A percentile compares a stretch with the other conserved stretches of the same genome.
phyloP scores from a whole-genome alignment of 1,140 invertebrate genomes.

The Neodiprion virginianus region DNA sequence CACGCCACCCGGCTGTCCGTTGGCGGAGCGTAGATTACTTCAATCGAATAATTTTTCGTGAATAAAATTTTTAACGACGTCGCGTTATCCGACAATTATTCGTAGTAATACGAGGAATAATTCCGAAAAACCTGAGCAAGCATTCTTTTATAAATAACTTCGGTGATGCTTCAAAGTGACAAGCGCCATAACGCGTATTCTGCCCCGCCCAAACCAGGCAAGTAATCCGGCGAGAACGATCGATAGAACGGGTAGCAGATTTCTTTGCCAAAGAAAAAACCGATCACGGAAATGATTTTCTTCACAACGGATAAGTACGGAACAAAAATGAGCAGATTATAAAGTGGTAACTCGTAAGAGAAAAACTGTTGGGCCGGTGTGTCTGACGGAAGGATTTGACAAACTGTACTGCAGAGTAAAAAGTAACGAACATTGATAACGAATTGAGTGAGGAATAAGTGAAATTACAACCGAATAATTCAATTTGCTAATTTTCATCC shows the following conservation, averaged over 20 bases:
- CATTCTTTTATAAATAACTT: not conserved
- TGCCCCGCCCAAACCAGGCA: slow-evolving; percentile 58
- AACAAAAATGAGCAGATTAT: too few relatives aligned
- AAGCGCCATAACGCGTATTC: slow-evolving; percentile 51
- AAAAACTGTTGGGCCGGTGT: too few relatives aligned
- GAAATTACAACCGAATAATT: too few relatives aligned
- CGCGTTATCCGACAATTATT: not conserved
- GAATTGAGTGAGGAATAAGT: too few relatives aligned
- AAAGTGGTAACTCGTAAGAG: too few relatives aligned
- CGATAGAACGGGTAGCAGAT: not conserved
- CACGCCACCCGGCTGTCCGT: not conserved
- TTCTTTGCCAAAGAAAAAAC: too few relatives aligned
- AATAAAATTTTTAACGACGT: not conserved
- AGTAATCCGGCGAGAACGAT: not conserved
- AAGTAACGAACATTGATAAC: too few relatives aligned
- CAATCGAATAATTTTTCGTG: not conserved
- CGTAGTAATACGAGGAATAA: not conserved
- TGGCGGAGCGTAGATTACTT: not conserved
- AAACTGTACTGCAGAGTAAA: too few relatives aligned
- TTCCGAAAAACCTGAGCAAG: not conserved
- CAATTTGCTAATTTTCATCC: too few relatives aligned
- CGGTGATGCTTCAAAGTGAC: not conserved
- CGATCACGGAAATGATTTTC: too few relatives aligned
- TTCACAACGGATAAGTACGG: too few relatives aligned
- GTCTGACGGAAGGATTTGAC: too few relatives aligned